These are phyloP conservation scores for Fregata magnificens DNA, from an alignment of 2,113 vertebrate species.

Conservation along the genomic window DNA sequence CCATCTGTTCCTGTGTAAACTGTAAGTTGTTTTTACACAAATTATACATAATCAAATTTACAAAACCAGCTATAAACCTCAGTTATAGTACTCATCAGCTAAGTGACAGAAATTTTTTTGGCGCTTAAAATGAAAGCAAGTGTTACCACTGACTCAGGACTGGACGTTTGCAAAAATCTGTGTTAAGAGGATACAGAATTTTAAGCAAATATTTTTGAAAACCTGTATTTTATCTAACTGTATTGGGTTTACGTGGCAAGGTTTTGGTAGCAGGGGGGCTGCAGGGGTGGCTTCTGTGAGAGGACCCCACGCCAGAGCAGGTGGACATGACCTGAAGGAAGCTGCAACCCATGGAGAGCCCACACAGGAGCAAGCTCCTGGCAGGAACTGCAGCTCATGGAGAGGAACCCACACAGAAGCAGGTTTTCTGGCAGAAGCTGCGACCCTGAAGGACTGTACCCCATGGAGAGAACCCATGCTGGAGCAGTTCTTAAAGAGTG, in stretches of 20 bases:
- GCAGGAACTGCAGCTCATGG: not conserved
- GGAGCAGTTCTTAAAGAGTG: not conserved
- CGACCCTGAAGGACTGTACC: not conserved
- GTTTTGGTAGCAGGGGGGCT: not conserved
- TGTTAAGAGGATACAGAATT: not conserved
- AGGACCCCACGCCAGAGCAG: not conserved
- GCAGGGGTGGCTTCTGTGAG: not conserved
- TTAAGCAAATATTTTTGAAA: not conserved
- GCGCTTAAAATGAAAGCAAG: not conserved
- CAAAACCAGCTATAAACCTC: not conserved
- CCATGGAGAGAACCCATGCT: not conserved
- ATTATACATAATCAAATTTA: not conserved
- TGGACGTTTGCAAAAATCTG: not conserved
- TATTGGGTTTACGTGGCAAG: not conserved
- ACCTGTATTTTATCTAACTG: not conserved
- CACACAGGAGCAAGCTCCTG: not conserved
- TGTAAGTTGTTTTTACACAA: constrained; percentile 2
- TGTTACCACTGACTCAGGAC: not conserved
- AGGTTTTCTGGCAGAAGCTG: not conserved
- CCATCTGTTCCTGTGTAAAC: constrained; percentile 43
- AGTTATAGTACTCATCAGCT: not conserved
- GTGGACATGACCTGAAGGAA: not conserved
- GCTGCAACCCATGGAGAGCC: not conserved
- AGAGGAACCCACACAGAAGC: not conserved
- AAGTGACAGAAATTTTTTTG: not conserved